Conservation (phyloP, 2,113 vertebrate genomes). For the Aptenodytes patagonicus region DNA sequence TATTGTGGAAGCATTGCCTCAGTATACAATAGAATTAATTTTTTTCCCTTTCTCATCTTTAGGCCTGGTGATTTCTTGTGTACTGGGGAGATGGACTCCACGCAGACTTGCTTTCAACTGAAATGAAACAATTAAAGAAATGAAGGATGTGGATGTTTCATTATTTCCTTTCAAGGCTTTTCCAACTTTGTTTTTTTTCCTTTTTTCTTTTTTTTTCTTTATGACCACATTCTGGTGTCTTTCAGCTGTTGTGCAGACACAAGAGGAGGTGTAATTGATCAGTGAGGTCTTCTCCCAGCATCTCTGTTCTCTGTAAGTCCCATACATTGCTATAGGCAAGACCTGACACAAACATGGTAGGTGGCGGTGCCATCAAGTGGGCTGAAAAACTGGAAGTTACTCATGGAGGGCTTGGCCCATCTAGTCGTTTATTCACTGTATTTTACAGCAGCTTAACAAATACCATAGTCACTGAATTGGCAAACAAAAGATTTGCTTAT, state of each 20-base stretch:
- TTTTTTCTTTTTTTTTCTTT: not conserved
- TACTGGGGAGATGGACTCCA: not conserved
- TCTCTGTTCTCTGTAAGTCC: not conserved
- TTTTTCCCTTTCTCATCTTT: not conserved
- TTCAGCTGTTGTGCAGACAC: not conserved
- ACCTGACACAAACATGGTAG: not conserved
- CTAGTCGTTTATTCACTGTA: not conserved
- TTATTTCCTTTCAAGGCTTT: not conserved
- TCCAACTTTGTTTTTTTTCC: not conserved
- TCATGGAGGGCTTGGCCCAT: not conserved
- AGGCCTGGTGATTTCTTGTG: not conserved
- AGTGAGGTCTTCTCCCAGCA: not conserved
- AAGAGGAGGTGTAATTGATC: not conserved
- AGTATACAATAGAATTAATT: not conserved
- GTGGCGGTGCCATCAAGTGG: not conserved
- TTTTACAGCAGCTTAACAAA: not conserved
- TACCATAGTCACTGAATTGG: not conserved
- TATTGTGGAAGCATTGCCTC: not conserved
- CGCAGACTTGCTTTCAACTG: not conserved
- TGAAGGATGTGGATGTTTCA: not conserved
- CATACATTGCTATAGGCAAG: not conserved
- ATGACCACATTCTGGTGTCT: not conserved
- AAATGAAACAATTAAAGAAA: not conserved
- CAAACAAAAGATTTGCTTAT: not conserved
- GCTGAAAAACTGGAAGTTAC: not conserved